Evolutionary conservation across 2,797 vertebrate genomes (phyloP), one percentile per base, ranked within the genome.

Genomic region (Microcaecilia unicolor): DNA sequence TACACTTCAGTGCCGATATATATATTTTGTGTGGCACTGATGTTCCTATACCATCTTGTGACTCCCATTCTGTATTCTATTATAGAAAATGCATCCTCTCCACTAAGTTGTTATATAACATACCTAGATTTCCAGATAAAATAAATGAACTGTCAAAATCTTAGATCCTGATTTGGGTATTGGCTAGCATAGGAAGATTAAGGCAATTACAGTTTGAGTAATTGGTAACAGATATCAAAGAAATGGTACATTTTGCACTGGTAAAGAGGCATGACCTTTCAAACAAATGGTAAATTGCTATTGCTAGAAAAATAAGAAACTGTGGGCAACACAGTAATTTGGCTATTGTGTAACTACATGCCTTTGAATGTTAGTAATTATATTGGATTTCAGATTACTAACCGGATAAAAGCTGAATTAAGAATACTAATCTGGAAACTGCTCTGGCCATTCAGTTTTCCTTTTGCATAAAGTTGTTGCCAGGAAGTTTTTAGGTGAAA

Each of bases 61-160:
- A 8, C 37, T 31, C 41, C 25, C 53, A 28, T 24, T 23, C 49
- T 51, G 37, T 31, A 9, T n/a, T 50, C 42, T 38, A 55, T 62
- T 78, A 81, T 62, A 51, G 39, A 49, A 22, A 8, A 13, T 42
- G 19, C 0, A 2, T 24, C 29, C 30, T 15, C 25, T 55, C 33
- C 34, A 27, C n/a, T 7, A 1, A 14, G 36, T 9, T 51, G 33
- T 44, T 50, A 61, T 64, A 79, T 74, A 86, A 77, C 84, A 84
- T 66, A 64, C 40, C 5, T 49, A 46, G 45, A 74, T 75, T 87
- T 86, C 83, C 72, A 79, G 73, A 80, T 67, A 62, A 79, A 84
- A 88, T 79, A 84, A 87, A 89, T 84, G 72, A 74, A 80, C 78
- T 82, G 80, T 84, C 86, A 87, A 70, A 51, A 34, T 39, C 42